Conservation (phyloP, 2,888 invertebrate genomes). For the Hydraecia micacea region DNA sequence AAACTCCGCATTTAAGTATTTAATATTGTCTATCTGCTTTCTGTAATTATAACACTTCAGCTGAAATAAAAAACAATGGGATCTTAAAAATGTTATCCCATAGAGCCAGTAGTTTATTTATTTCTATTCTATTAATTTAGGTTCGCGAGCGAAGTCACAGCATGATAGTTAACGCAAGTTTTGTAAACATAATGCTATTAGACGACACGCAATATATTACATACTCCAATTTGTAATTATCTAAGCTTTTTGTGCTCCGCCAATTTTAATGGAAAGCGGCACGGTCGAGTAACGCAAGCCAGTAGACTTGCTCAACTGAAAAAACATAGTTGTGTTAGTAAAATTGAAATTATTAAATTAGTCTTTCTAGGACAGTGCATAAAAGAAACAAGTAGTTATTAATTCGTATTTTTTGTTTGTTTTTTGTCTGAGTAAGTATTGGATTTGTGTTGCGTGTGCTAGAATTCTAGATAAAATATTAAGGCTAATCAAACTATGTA, state of each 20-base stretch:
- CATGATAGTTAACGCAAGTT: not conserved
- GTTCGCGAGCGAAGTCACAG: slow-evolving; percentile 8
- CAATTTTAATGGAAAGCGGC: slow-evolving; percentile 45
- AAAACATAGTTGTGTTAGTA: slow-evolving; percentile 7
- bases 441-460: slow-evolving; percentile 19
- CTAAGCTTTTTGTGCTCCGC: slow-evolving; percentile 45
- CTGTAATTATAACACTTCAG: not conserved
- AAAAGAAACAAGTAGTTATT: slow-evolving; percentile 25
- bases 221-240: slow-evolving; percentile 36
- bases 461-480: slow-evolving; percentile 35
- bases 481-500: slow-evolving; percentile 23
- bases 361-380: slow-evolving; percentile 35
- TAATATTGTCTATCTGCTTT: not conserved
- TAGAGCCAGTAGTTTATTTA: not conserved
- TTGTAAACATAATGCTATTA: slow-evolving; percentile 6
- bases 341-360: slow-evolving; percentile 18
- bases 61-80: not conserved
- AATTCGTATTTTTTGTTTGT: slow-evolving; percentile 7
- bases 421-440: slow-evolving; percentile 3
- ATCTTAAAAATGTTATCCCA: not conserved
- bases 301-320: slow-evolving; percentile 40
- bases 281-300: slow-evolving; percentile 43
- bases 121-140: not conserved
- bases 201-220: slow-evolving; percentile 54
- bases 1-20: not conserved